Percentiles rank a stretch among this genome's conserved stretches.
phyloP scores from a whole-genome alignment of 30 jellyfish, hydroid and myxozoan genomes.

The Phacellophora camtschatica region DNA sequence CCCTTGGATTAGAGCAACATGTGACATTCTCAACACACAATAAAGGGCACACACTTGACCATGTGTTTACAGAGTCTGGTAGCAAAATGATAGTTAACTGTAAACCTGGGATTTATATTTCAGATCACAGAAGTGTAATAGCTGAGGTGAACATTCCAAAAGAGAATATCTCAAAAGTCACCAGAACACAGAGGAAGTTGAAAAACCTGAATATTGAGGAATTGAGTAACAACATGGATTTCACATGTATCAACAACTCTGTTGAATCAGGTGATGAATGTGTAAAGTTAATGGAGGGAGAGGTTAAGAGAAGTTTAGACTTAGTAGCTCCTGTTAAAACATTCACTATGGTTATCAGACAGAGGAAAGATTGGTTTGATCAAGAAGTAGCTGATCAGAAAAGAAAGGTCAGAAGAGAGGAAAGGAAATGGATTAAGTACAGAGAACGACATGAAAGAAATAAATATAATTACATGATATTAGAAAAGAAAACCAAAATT shows the following conservation, averaged over 20 bases:
- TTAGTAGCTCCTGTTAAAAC: conserved; percentile 31
- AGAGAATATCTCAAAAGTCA: not conserved
- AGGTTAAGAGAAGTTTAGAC: conserved; percentile 31
- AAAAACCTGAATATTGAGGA: conserved; percentile 32
- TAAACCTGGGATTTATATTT: not conserved
- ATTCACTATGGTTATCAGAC: conserved; percentile 24
- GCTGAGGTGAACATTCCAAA: not conserved
- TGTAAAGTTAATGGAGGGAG: conserved; percentile 34
- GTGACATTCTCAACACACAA: conserved; percentile 6
- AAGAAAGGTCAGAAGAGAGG: conserved; percentile 43
- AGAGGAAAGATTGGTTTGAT: conserved; percentile 32
- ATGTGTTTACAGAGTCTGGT: not conserved
- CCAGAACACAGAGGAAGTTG: conserved; percentile 33
- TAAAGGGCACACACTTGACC: not conserved
- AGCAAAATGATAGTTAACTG: not conserved
- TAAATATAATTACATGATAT: no score
- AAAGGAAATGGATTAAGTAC: conserved; percentile 24
- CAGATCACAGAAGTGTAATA: not conserved
- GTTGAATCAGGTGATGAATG: conserved; percentile 40
- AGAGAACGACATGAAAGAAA: conserved; percentile 42
- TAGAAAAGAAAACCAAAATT: conserved; percentile 40
- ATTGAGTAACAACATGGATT: not conserved
- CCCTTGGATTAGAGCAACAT: conserved; percentile 15
- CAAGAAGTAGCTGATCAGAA: conserved; percentile 38
- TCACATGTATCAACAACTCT: conserved; percentile 17